These are phyloP conservation scores for Andrena bucephala DNA, from an alignment of 2,888 invertebrate genomes.

Conservation along the genomic window DNA sequence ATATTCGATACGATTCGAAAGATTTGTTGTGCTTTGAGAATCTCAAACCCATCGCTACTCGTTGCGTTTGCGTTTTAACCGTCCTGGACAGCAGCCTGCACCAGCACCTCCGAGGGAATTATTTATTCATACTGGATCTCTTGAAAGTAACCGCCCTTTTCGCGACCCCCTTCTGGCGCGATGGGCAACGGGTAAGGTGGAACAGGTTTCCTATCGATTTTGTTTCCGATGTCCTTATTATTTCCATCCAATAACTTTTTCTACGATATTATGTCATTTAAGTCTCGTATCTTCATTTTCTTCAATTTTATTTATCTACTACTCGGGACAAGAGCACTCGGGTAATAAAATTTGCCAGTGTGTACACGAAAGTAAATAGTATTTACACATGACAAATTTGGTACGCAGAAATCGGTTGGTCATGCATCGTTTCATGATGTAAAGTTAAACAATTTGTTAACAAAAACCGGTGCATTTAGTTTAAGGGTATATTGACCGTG, in stretches of 20 bases:
- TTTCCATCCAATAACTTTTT: too few species aligned
- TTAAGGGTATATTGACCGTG: conserved; percentile 51
- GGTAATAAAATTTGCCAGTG: too few species aligned
- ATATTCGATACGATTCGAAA: too few species aligned
- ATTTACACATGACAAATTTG: conserved; percentile 5
- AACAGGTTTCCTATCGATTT: neutral
- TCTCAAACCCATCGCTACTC: conserved; percentile 54
- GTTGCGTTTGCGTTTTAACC: conserved; percentile 71
- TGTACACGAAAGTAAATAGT: neutral
- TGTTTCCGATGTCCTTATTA: conserved; percentile 7
- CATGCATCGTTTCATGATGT: conserved; percentile 38
- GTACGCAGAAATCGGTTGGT: conserved; percentile 23
- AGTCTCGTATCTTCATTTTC: neutral
- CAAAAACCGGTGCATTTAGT: conserved; percentile 38
- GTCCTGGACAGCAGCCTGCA: conserved; percentile 56
- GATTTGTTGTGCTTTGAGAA: neutral
- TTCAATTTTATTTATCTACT: conserved; percentile 5
- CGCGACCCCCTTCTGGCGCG: conserved; percentile 20
- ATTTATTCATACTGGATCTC: conserved; percentile 82
- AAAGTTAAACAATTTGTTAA: conserved; percentile 26
- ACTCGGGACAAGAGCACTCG: too few species aligned
- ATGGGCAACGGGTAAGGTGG: neutral
- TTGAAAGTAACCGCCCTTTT: conserved; percentile 56
- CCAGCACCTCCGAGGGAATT: conserved; percentile 72
- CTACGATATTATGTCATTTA: too few species aligned